Percentiles rank a stretch among this genome's conserved stretches.
Evolutionary conservation across 92 coral and sea anemone species (phyloP).

Genomic region (Desmophyllum pertusum): DNA sequence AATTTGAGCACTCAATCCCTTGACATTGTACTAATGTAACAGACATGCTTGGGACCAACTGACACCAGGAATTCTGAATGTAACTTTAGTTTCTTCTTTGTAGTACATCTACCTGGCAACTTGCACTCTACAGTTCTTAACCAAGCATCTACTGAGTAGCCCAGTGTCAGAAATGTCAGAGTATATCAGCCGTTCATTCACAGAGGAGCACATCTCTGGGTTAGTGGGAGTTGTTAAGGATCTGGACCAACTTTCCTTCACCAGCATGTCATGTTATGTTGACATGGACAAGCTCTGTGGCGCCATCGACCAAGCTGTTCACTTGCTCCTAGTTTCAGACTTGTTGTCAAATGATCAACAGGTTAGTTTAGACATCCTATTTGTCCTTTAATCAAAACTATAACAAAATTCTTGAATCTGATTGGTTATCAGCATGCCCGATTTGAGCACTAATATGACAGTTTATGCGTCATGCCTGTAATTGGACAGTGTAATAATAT

Average conservation of each 20-base stretch:
- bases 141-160: slow-evolving; percentile 78
- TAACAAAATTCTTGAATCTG: too few species aligned
- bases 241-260: slow-evolving; percentile 65
- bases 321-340: slow-evolving; percentile 77
- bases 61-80: neutral
- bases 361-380: too few species aligned
- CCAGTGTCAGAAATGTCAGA: slow-evolving; percentile 63
- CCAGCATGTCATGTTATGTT: slow-evolving; percentile 44
- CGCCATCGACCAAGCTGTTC: slow-evolving; percentile 82
- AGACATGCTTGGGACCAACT: neutral
- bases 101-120: slow-evolving; percentile 89
- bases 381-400: too few species aligned
- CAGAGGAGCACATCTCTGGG: slow-evolving; percentile 71
- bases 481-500: too few species aligned
- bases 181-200: slow-evolving; percentile 70
- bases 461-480: too few species aligned
- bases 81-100: neutral
- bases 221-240: slow-evolving; percentile 64
- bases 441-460: too few species aligned
- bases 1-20: too few species aligned
- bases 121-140: slow-evolving; percentile 83
- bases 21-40: too few species aligned
- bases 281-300: slow-evolving; percentile 71
- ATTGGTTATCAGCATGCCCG: too few species aligned
- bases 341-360: slow-evolving; percentile 36